Evolutionary conservation across 1,140 invertebrate genomes (phyloP), one percentile per base, ranked within the genome.

Genomic region (Aphaenogaster floridana): DNA sequence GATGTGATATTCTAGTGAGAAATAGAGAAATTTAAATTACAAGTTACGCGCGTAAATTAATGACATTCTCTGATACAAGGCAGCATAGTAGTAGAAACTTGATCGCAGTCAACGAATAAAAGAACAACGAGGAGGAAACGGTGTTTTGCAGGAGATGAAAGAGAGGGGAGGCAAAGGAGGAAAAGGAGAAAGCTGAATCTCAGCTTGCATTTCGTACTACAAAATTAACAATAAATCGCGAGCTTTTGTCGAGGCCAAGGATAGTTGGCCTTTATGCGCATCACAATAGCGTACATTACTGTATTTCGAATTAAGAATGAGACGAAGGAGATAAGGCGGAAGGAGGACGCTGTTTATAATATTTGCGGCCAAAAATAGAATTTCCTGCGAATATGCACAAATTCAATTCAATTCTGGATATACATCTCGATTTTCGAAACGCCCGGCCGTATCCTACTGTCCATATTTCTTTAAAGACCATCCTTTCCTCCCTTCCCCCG

Each of bases 141-240:
- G 39, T 57, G 4, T 61, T 74, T 11, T n/a, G 39, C 15, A 68
- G 28, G 45, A 63, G 21, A 52, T 36, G 21, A 50, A 76, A 63
- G 21, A 61, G 28, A 50, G n/a, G n/a, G 15, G 9, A 45, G 21
- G 64, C n/a, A 74, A 48, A 66, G 74, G 54, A 13, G 52, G 61
- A 59, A 11, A 50, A 36, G 54, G 45, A 50, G 54, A 50, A 28
- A 36, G 45, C n/a, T 50, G 39, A 78, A 69, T 81, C 42, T 59
- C 17, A 50, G 28, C 45, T 80, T 36, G 42, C 50, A 68, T 86
- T 59, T 66, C 36, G 28, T 21, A 45, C 6, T 34, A 21, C n/a
- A 50, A 84, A 74, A 84, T 84, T 84, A 84, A 84, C 66, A 74
- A 84, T 76, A 74, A 74, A 74, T 84, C 54, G 69, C 34, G 80